Evolutionary conservation across 2,113 vertebrate species (phyloP).

Genomic region (Coracopsis vasa): DNA sequence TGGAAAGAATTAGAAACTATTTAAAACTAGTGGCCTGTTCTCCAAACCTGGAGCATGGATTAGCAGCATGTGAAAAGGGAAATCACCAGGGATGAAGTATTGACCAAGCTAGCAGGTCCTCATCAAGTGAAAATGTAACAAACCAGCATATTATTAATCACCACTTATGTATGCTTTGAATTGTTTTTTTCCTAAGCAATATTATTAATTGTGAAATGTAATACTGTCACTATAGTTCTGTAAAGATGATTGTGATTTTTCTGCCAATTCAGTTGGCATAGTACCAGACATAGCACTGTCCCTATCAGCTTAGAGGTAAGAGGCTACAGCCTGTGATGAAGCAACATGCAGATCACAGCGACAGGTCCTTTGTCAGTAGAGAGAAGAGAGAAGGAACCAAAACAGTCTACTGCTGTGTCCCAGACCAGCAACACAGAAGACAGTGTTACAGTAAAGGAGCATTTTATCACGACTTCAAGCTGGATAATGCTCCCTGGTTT

Average conservation of each 20-base stretch:
- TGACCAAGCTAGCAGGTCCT: conserved; percentile 15
- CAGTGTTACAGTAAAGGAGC: neutral
- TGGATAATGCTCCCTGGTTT: neutral
- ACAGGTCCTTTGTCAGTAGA: neutral
- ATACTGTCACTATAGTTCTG: neutral
- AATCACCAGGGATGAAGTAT: conserved; percentile 27
- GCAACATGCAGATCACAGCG: neutral
- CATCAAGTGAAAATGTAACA: conserved; percentile 3
- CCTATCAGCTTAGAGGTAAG: neutral
- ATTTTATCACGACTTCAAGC: neutral
- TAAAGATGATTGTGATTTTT: neutral
- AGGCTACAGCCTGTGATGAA: neutral
- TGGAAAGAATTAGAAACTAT: neutral
- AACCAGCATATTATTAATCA: conserved; percentile 38
- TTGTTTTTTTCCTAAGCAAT: neutral
- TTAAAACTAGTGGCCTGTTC: neutral
- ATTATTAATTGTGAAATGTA: neutral
- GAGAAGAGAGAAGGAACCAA: neutral
- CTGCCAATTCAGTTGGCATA: neutral
- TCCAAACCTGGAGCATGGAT: conserved; percentile 11
- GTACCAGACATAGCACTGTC: neutral
- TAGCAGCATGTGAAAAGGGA: conserved; percentile 6
- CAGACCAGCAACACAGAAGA: neutral
- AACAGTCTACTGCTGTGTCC: neutral
- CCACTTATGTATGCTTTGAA: neutral